These are phyloP conservation scores for Trichopria drosophilae DNA, from an alignment of 2,888 invertebrate genomes.

Conservation along the genomic window DNA sequence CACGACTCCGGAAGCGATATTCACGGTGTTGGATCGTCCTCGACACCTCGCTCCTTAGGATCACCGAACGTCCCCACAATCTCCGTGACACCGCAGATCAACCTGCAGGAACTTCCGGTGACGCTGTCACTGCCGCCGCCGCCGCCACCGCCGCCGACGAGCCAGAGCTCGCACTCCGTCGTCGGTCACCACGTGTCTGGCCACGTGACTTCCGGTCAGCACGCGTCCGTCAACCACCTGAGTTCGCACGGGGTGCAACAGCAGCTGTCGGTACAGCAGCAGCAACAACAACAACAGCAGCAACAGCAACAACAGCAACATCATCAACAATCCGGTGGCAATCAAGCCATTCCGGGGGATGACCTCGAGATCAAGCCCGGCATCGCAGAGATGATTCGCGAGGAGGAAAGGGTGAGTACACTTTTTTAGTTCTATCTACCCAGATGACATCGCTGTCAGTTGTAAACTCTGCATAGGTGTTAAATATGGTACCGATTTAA, in stretches of 20 bases:
- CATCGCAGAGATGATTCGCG: conserved; percentile 94
- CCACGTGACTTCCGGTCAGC: conserved; percentile 53
- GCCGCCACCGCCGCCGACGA: conserved; percentile 47
- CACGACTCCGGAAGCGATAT: conserved; percentile 54
- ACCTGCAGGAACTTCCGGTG: conserved; percentile 56
- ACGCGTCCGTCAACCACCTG: conserved; percentile 51
- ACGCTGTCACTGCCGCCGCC: conserved; percentile 48
- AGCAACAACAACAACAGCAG: conserved; percentile 42
- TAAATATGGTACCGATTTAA: too few relatives aligned
- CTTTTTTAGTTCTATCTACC: too few relatives aligned
- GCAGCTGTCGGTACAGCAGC: conserved; percentile 45
- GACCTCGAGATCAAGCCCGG: conserved; percentile 92
- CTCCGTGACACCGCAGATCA: conserved; percentile 56
- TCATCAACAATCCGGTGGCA: conserved; percentile 39
- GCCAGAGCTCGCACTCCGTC: conserved; percentile 57
- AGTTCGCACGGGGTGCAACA: conserved; percentile 45
- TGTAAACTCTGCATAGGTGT: too few relatives aligned
- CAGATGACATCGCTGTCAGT: too few relatives aligned
- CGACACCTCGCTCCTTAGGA: conserved; percentile 53
- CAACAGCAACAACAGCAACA: conserved; percentile 42
- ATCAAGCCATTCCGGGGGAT: conserved; percentile 59
- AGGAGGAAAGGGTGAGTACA: conserved; percentile 96
- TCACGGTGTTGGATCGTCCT: conserved; percentile 45
- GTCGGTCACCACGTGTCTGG: conserved; percentile 52
- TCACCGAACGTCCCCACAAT: conserved; percentile 54